phyloP scores from a whole-genome alignment of 2,888 invertebrate species.

The Mythimna loreyi region DNA sequence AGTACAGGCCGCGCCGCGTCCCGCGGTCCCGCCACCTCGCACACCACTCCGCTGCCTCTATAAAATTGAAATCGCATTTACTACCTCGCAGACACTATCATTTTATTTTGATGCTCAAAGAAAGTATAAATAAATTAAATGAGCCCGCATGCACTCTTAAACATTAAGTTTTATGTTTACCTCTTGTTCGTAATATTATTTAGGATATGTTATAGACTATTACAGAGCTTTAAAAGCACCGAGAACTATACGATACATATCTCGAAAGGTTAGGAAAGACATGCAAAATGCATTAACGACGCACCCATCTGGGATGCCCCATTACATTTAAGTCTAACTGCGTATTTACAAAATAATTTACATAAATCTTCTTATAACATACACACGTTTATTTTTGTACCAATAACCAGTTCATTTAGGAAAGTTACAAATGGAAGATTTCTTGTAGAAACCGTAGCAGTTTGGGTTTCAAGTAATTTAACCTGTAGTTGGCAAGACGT shows the following conservation, averaged over 20 bases:
- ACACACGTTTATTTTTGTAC: constrained; percentile 12
- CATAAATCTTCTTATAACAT: constrained; percentile 13
- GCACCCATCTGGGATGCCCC: constrained; percentile 76
- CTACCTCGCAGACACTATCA: constrained; percentile 78
- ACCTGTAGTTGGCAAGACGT: constrained; percentile 76
- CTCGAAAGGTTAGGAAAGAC: constrained; percentile 69
- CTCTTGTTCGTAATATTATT: constrained; percentile 44
- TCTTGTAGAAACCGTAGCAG: constrained; percentile 22
- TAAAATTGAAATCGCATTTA: constrained; percentile 88
- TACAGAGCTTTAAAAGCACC: constrained; percentile 59
- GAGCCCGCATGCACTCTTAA: constrained; percentile 30
- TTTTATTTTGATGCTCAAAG: constrained; percentile 72
- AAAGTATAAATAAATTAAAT: constrained; percentile 54
- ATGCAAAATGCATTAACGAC: constrained; percentile 83
- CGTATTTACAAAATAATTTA: constrained; percentile 43
- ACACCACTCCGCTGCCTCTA: constrained; percentile 79
- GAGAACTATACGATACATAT: constrained; percentile 64
- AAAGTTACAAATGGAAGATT: constrained; percentile 6
- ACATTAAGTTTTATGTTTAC: constrained; percentile 50
- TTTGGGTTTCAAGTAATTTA: constrained; percentile 71
- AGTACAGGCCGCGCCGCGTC: constrained; percentile 68
- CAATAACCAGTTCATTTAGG: constrained; percentile 18
- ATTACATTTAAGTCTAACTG: constrained; percentile 53
- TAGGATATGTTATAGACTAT: constrained; percentile 50
- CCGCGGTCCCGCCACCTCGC: constrained; percentile 76